A percentile compares a stretch with the other conserved stretches of the same genome.
Conservation (phyloP, 2,797 vertebrate species). For the Triplophysa bombifrons region DNA sequence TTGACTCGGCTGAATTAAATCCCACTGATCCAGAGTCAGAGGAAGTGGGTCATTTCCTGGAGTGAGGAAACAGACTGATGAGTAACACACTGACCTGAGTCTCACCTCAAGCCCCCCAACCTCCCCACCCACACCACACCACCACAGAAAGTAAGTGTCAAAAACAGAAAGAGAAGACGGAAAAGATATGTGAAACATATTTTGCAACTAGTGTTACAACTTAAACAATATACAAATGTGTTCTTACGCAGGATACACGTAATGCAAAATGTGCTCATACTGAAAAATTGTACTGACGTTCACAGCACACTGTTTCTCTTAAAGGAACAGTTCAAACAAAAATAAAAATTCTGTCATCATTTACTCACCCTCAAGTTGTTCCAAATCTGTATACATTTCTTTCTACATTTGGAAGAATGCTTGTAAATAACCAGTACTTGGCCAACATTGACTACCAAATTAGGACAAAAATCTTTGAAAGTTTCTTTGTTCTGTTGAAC, state of each 20-base stretch:
- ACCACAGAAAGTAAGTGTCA: not conserved
- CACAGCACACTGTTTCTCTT: no score
- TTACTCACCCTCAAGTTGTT: no score
- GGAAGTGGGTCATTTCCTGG: slow-evolving; percentile 44
- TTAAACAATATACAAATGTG: not conserved
- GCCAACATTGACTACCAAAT: no score
- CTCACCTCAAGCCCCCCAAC: slow-evolving; percentile 44
- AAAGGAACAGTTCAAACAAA: not conserved
- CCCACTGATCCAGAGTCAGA: slow-evolving; percentile 24
- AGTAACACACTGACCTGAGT: slow-evolving; percentile 54
- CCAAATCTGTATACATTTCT: no score
- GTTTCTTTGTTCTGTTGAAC: no score
- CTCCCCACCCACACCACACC: not conserved
- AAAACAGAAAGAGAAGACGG: not conserved
- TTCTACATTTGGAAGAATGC: no score
- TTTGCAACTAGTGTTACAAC: no score
- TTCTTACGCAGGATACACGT: not conserved
- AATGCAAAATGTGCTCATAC: not conserved
- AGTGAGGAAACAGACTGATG: slow-evolving; percentile 33
- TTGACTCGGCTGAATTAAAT: slow-evolving; percentile 45
- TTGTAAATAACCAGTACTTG: no score
- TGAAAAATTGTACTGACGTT: not conserved
- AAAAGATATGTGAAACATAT: no score
- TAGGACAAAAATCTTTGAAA: no score
- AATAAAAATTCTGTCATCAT: no score